Percentiles rank a stretch among this genome's conserved stretches.
phyloP scores from a whole-genome alignment of 2,797 vertebrate species.

The Acipenser oxyrinchus region DNA sequence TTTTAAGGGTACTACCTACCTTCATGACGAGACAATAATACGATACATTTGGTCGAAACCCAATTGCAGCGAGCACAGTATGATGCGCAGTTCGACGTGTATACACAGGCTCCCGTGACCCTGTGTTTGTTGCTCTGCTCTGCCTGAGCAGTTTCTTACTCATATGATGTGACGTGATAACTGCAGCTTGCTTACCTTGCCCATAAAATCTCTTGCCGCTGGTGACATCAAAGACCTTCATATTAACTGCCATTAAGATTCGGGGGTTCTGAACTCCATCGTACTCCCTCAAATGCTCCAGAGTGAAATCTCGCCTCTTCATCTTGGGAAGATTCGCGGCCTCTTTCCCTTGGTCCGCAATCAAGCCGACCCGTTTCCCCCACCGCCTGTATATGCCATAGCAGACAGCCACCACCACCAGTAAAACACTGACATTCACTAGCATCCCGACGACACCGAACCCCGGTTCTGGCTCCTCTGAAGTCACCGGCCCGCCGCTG shows the following conservation, averaged over 20 bases:
- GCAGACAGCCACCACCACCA: constrained; percentile 59
- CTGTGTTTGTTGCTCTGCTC: too few species aligned
- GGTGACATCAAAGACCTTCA: constrained; percentile 95
- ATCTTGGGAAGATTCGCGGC: constrained; percentile 83
- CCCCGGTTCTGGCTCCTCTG: constrained; percentile 52
- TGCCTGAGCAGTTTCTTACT: too few species aligned
- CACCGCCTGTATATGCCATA: constrained; percentile 75
- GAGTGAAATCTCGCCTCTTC: constrained; percentile 89
- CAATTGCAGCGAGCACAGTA: too few species aligned
- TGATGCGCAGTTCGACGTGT: too few species aligned
- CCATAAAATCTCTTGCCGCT: constrained; percentile 94
- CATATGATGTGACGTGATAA: too few species aligned
- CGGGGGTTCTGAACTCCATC: constrained; percentile 81
- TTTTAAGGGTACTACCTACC: too few species aligned
- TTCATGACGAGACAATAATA: too few species aligned
- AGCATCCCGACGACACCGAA: constrained; percentile 64
- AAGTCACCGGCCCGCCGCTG: constrained; percentile 48
- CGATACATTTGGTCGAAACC: too few species aligned
- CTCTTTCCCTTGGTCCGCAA: constrained; percentile 64
- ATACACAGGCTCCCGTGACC: too few species aligned
- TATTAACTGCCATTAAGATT: constrained; percentile 95
- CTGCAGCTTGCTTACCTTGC: constrained; percentile 66
- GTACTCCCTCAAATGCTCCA: constrained; percentile 88
- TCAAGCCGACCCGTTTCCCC: constrained; percentile 60
- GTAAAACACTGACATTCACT: constrained; percentile 61